Base-by-base conservation (phyloP, 2,888 invertebrate genomes). In the Pyralis farinalis region DNA sequence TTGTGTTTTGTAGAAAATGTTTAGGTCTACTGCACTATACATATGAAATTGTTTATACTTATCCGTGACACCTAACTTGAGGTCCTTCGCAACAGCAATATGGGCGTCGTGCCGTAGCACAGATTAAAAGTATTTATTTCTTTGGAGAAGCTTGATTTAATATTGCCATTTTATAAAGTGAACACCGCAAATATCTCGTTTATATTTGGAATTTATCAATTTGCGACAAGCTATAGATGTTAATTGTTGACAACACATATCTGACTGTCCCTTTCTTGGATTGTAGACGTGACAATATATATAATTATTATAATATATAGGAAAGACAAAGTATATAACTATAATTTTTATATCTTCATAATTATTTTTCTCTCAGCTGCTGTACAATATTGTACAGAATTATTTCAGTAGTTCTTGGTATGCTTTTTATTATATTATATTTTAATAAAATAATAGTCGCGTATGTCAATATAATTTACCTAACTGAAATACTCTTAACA, bases 371-470 rank as follows among this genome's bases (percentile, higher is more conserved):
- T 36, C 42, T 28, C 34, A 16, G 41, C 36, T 42, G 43, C 42
- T 47, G 32, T 37, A 39, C 38, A 41, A 38, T 40, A 16, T 25
- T 39, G 21, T 53, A 43, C 46, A 44, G 47, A 46, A 33, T 21
- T n/a, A 32, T 22, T 36, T 45, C 9, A 39, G 41, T 40, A 22
- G 35, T 48, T 51, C 46, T 42, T 52, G 40, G 25, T n/a, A 21
- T 25, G 25, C 25, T 25, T n/a, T 25, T 7, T 25, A 5, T 25
- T 25, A 7, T 25, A 25, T 3, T 16, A 16, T 4, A 16, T 16
- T 16, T 16, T 16, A 2, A 4, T 16, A 16, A 3, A 16, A 16
- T 16, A 16, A 16, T 16, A 16, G 2, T 16, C 16, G 16, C 16
- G 16, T 16, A 16, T 16, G 16, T 16, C 16, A 4, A 4, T 16